phyloP scores from a whole-genome alignment of 1,140 invertebrate species.

The Orius laevigatus region DNA sequence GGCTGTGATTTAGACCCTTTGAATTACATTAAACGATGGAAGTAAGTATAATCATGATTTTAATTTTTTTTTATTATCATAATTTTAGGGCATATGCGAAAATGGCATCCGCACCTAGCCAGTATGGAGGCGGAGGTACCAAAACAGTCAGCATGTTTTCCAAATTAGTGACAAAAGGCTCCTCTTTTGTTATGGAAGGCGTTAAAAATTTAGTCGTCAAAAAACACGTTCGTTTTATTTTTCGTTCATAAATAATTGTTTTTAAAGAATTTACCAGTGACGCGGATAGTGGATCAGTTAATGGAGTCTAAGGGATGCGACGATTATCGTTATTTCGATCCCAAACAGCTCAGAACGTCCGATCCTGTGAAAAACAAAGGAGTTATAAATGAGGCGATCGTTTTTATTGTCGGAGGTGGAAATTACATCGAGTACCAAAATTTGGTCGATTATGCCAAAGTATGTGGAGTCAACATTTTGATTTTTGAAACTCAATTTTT shows the following conservation, averaged over 20 bases:
- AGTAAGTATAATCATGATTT: conserved; percentile 35
- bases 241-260: neutral
- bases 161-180: conserved; percentile 90
- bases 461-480: conserved; percentile 24
- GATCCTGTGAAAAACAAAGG: conserved; percentile 40
- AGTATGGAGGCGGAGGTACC: conserved; percentile 84
- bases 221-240: conserved; percentile 58
- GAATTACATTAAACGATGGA: conserved; percentile 80
- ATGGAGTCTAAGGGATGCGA: conserved; percentile 74
- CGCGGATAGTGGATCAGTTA: conserved; percentile 77
- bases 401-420: conserved; percentile 94
- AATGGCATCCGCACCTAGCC: conserved; percentile 49
- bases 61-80: conserved; percentile 17
- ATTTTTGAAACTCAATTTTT: conserved; percentile 9
- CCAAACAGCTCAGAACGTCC: conserved; percentile 63
- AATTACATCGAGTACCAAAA: conserved; percentile 99
- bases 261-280: conserved; percentile 68
- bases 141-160: conserved; percentile 97
- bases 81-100: conserved; percentile 55
- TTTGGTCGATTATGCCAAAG: conserved; percentile 85
- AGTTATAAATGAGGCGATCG: conserved; percentile 66
- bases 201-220: conserved; percentile 99
- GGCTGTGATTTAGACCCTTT: conserved; percentile 74
- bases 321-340: conserved; percentile 83
- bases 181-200: conserved; percentile 98